phyloP scores from a whole-genome alignment of 2,888 invertebrate genomes.

The Pammene fasciana region DNA sequence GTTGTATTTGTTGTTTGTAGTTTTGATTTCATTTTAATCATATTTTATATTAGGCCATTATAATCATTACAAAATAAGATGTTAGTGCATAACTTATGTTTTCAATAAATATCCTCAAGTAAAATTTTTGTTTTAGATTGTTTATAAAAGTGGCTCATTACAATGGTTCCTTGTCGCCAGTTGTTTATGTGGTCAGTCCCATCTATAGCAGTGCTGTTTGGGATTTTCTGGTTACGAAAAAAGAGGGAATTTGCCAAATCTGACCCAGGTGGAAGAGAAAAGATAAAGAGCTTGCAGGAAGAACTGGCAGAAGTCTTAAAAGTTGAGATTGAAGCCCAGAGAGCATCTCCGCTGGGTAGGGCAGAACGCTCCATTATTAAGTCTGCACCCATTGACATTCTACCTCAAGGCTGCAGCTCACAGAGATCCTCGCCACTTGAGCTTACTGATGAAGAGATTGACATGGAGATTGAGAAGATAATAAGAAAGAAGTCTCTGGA shows the following conservation, averaged over 20 bases:
- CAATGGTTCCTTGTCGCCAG: constrained; percentile 91
- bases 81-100: not conserved
- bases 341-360: constrained; percentile 74
- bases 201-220: constrained; percentile 90
- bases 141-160: constrained; percentile 87
- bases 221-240: constrained; percentile 92
- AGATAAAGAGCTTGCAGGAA: constrained; percentile 75
- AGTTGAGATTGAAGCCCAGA: constrained; percentile 69
- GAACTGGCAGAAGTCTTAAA: constrained; percentile 77
- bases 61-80: constrained; percentile 2
- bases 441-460: constrained; percentile 86
- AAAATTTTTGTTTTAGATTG: constrained; percentile 74
- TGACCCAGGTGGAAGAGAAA: constrained; percentile 88
- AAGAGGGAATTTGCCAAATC: constrained; percentile 88
- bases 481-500: constrained; percentile 82
- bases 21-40: constrained; percentile 5
- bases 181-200: constrained; percentile 91
- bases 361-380: constrained; percentile 79
- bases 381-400: constrained; percentile 87
- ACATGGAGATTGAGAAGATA: constrained; percentile 86
- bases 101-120: constrained; percentile 7
- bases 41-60: not conserved
- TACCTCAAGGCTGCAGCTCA: constrained; percentile 77
- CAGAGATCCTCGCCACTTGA: constrained; percentile 84
- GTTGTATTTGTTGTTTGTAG: no score